A percentile compares a stretch with the other conserved stretches of the same genome.
These are phyloP conservation scores for Pristionchus exspectatus DNA, from an alignment of 2,888 invertebrate genomes.

Conservation along the genomic window DNA sequence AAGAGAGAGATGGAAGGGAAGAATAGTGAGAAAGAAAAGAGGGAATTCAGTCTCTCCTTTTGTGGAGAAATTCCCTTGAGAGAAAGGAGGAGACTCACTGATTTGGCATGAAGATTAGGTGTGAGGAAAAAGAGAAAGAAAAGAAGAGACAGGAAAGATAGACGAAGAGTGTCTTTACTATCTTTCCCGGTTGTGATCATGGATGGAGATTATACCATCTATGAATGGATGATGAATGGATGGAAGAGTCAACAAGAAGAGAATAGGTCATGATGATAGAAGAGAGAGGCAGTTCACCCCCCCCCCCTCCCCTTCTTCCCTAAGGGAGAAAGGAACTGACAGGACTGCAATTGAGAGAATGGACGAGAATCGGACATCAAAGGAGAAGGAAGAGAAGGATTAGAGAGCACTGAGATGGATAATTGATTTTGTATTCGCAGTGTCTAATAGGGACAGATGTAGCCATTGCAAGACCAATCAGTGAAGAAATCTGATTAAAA, in stretches of 20 bases:
- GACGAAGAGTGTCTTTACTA: not conserved
- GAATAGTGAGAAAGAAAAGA: not conserved
- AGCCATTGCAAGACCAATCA: constrained; percentile 12
- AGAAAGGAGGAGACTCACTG: constrained; percentile 19
- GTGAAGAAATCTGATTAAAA: not conserved
- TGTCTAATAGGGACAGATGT: constrained; percentile 7
- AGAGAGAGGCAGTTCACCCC: not conserved
- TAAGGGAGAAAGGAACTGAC: not conserved
- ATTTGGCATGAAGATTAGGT: constrained; percentile 29
- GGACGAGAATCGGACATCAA: constrained; percentile 1
- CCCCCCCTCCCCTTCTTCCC: not conserved
- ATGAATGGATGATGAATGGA: not conserved
- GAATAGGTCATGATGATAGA: not conserved
- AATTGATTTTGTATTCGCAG: constrained; percentile 9
- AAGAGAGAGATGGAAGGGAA: not conserved
- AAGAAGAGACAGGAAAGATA: not conserved
- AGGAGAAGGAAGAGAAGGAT: constrained; percentile 1
- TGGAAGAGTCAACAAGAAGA: not conserved
- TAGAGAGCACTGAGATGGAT: not conserved
- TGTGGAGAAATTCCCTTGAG: constrained; percentile 7
- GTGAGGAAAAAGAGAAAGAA: not conserved
- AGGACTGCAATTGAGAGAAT: constrained; percentile 2
- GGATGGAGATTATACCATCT: not conserved
- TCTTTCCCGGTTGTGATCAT: not conserved
- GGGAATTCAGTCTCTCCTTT: constrained; percentile 11